A percentile compares a stretch with the other conserved stretches of the same genome.
Evolutionary conservation across 2,113 vertebrate species (phyloP).

Genomic region (Albula goreensis): DNA sequence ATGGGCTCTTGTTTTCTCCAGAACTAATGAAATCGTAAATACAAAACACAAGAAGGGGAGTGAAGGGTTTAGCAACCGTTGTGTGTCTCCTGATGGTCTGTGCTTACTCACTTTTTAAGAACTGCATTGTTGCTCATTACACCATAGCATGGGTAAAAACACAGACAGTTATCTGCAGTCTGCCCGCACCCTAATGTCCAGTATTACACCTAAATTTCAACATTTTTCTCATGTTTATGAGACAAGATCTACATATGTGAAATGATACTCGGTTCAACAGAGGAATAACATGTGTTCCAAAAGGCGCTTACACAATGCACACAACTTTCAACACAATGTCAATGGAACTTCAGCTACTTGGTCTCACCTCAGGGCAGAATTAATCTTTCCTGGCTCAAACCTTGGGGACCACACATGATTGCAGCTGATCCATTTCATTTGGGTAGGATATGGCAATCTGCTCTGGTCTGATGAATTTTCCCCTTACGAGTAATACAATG

Average conservation of each 20-base stretch:
- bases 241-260: too few species aligned
- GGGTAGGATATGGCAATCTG: background rate
- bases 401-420: slow-evolving; percentile 16
- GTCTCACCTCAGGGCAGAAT: slow-evolving; percentile 15
- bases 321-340: background rate
- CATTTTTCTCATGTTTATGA: too few species aligned
- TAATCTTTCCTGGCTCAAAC: slow-evolving; percentile 8
- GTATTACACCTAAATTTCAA: too few species aligned
- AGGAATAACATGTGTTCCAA: slow-evolving; percentile 7
- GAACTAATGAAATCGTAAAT: background rate
- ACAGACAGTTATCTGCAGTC: background rate
- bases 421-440: slow-evolving; percentile 2
- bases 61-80: too few species aligned
- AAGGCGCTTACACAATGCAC: background rate
- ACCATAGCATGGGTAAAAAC: background rate
- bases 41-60: too few species aligned
- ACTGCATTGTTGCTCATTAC: background rate
- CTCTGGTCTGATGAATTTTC: background rate
- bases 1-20: background rate
- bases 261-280: too few species aligned
- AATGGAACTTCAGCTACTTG: background rate
- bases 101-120: background rate
- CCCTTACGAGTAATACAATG: background rate
- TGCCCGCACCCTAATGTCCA: background rate
- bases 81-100: too few species aligned